These are phyloP conservation scores for Bibio marci DNA, from an alignment of 2,888 invertebrate species.

Conservation along the genomic window DNA sequence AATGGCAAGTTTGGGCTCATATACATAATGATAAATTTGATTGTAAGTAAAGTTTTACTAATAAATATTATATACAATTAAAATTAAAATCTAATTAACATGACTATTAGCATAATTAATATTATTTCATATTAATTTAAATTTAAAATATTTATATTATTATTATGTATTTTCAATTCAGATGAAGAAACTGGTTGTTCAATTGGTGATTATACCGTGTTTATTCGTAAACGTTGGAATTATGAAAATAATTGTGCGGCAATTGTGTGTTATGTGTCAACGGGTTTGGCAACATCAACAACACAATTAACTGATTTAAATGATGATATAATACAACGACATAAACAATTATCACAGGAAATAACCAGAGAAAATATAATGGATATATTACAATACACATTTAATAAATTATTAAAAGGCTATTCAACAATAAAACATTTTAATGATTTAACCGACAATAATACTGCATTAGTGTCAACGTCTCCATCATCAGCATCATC, in stretches of 20 bases:
- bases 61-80: too few relatives aligned
- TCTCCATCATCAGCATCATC: constrained; percentile 13
- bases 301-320: constrained; percentile 28
- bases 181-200: constrained; percentile 85
- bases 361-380: constrained; percentile 32
- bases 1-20: constrained; percentile 91
- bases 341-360: constrained; percentile 24
- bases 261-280: constrained; percentile 66
- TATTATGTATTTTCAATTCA: constrained; percentile 24
- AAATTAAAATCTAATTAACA: too few relatives aligned
- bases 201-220: constrained; percentile 63
- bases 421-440: constrained; percentile 18
- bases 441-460: constrained; percentile 21
- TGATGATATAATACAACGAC: constrained; percentile 24
- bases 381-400: constrained; percentile 37
- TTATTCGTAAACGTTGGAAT: constrained; percentile 72
- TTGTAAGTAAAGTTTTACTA: constrained; percentile 36
- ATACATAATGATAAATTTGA: constrained; percentile 74
- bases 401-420: constrained; percentile 32
- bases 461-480: constrained; percentile 27
- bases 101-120: too few relatives aligned
- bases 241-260: constrained; percentile 77
- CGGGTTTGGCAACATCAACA: constrained; percentile 35
- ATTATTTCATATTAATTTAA: too few relatives aligned
- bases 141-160: neutral